These are phyloP conservation scores for Heliconius eleuchia DNA, from an alignment of 1,140 invertebrate species.

Conservation along the genomic window DNA sequence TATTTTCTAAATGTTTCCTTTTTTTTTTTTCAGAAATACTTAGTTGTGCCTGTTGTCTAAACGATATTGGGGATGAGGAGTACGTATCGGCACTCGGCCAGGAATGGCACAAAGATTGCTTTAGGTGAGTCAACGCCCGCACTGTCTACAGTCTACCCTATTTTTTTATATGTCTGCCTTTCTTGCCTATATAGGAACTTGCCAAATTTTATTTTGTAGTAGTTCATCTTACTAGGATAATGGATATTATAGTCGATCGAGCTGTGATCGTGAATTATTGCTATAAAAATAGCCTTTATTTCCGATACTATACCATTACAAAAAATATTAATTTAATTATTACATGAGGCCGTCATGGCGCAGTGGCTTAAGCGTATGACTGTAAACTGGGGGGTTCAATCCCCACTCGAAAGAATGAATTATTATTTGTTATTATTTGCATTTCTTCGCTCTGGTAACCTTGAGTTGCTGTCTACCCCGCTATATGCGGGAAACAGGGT, in stretches of 20 bases:
- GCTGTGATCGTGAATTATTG: neutral
- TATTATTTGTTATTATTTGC: no score
- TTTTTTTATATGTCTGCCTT: neutral
- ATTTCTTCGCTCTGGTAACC: no score
- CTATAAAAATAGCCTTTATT: no score
- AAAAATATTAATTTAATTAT: no score
- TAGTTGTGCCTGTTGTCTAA: conserved; percentile 88
- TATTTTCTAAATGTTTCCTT: no score
- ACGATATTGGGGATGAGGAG: conserved; percentile 88
- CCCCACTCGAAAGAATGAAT: no score
- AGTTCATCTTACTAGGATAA: neutral
- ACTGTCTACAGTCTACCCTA: conserved; percentile 8
- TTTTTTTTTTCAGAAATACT: conserved; percentile 54
- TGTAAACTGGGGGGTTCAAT: no score
- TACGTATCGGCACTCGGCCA: conserved; percentile 90
- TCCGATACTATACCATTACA: no score
- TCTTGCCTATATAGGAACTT: neutral
- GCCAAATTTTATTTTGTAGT: neutral
- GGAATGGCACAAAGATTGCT: conserved; percentile 94
- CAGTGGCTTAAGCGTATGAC: no score
- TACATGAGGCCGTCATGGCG: no score
- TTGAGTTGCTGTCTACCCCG: no score
- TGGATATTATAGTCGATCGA: neutral
- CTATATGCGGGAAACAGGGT: no score
- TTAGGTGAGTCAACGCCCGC: conserved; percentile 82